phyloP scores from a whole-genome alignment of 2,888 invertebrate genomes.

The Drosophila setosimentum region DNA sequence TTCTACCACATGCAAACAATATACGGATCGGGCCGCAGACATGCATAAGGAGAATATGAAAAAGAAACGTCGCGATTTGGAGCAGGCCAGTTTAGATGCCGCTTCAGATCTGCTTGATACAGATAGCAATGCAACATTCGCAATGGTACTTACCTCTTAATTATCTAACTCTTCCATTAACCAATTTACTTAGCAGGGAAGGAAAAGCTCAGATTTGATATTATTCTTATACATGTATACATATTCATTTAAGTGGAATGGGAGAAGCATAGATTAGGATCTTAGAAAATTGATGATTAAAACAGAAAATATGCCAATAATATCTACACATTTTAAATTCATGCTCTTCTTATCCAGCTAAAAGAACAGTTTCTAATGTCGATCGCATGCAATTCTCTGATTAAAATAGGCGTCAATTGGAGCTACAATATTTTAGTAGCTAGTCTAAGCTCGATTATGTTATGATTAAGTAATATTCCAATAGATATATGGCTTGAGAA shows the following conservation, averaged over 20 bases:
- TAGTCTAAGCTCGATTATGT: background rate
- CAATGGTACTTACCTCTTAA: constrained; percentile 90
- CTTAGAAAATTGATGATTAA: background rate
- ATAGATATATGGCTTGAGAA: background rate
- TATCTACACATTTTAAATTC: background rate
- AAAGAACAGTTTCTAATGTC: background rate
- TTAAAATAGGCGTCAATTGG: background rate
- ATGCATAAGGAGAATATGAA: constrained; percentile 94
- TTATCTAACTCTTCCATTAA: constrained; percentile 40
- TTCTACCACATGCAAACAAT: constrained; percentile 89
- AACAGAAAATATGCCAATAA: background rate
- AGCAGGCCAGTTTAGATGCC: constrained; percentile 94
- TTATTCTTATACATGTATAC: background rate
- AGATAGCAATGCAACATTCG: constrained; percentile 95
- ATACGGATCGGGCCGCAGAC: constrained; percentile 88
- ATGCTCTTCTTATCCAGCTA: background rate
- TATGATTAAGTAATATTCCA: background rate
- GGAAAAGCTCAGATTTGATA: background rate
- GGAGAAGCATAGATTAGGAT: background rate
- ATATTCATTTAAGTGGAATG: background rate
- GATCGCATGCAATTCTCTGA: background rate
- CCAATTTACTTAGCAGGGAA: background rate
- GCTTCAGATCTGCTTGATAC: constrained; percentile 94
- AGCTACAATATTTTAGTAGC: background rate
- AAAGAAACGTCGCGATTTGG: constrained; percentile 94